Percentiles rank a stretch among this genome's conserved stretches.
These are phyloP conservation scores for Drosophila aff. DNA, from an alignment of 1,140 invertebrate species.

Conservation along the genomic window DNA sequence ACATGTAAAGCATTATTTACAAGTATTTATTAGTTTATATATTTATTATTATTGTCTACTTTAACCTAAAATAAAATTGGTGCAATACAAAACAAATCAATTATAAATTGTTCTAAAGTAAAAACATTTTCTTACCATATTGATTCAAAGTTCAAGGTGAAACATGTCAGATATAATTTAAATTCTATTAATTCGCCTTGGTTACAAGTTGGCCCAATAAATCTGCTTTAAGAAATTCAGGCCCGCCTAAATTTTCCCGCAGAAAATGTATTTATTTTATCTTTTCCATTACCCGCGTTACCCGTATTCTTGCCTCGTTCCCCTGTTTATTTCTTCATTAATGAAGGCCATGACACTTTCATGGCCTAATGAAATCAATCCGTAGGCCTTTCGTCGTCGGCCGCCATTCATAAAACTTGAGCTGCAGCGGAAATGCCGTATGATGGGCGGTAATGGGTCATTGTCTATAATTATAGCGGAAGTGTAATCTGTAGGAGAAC, in stretches of 20 bases:
- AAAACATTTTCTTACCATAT: background rate
- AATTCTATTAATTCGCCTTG: background rate
- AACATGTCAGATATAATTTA: background rate
- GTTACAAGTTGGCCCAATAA: background rate
- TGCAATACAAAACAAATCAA: background rate
- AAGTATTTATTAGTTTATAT: too few species aligned
- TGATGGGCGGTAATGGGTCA: constrained; percentile 63
- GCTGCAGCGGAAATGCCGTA: constrained; percentile 58
- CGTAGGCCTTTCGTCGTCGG: constrained; percentile 10
- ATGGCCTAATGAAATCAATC: constrained; percentile 55
- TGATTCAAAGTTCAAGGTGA: background rate
- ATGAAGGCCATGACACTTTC: constrained; percentile 44
- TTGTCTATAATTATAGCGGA: constrained; percentile 73
- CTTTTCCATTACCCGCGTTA: background rate
- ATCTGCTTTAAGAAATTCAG: background rate
- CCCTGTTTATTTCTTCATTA: constrained; percentile 29
- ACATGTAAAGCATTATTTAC: too few species aligned
- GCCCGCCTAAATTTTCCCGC: background rate
- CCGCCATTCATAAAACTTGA: constrained; percentile 67
- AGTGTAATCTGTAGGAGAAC: constrained; percentile 4
- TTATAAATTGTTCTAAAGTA: background rate
- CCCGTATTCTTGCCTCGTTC: background rate
- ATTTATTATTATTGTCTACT: too few species aligned
- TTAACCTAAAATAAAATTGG: background rate
- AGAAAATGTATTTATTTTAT: background rate